A percentile compares a stretch with the other conserved stretches of the same genome.
These are phyloP conservation scores for Scotopteryx bipunctaria DNA, from an alignment of 2,888 invertebrate genomes.

Conservation along the genomic window DNA sequence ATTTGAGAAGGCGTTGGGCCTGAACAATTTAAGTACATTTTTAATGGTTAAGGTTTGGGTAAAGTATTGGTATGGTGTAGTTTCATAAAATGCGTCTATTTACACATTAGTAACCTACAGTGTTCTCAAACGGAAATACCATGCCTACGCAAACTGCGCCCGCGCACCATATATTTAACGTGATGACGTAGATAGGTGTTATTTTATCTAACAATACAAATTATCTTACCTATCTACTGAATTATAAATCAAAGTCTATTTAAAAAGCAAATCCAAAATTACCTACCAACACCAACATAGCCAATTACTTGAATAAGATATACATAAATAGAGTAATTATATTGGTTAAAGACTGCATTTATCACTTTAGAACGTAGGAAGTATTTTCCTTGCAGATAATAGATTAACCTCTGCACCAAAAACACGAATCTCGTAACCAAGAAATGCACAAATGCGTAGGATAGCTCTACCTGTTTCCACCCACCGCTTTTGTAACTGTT, in stretches of 20 bases:
- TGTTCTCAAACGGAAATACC: constrained; percentile 51
- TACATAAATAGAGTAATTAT: constrained; percentile 25
- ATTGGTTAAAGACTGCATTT: constrained; percentile 38
- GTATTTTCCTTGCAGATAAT: constrained; percentile 31
- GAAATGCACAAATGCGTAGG: constrained; percentile 55
- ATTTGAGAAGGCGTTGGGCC: too few relatives aligned
- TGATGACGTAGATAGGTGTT: background rate
- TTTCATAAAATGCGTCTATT: too few relatives aligned
- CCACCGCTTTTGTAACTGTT: constrained; percentile 27
- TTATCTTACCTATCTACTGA: too few relatives aligned
- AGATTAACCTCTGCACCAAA: constrained; percentile 21
- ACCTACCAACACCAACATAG: too few relatives aligned
- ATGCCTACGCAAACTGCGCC: constrained; percentile 52
- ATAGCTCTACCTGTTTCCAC: constrained; percentile 39
- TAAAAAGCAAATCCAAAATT: too few relatives aligned
- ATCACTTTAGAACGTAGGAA: constrained; percentile 36
- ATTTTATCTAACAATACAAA: background rate
- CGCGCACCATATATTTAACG: constrained; percentile 35
- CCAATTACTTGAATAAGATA: too few relatives aligned
- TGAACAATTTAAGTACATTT: too few relatives aligned
- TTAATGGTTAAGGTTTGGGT: too few relatives aligned
- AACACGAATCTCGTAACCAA: constrained; percentile 34
- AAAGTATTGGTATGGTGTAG: too few relatives aligned
- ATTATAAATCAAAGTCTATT: too few relatives aligned
- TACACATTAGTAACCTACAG: constrained; percentile 3